phyloP scores from a whole-genome alignment of 2,113 vertebrate genomes.

The Anoplopoma fimbria region DNA sequence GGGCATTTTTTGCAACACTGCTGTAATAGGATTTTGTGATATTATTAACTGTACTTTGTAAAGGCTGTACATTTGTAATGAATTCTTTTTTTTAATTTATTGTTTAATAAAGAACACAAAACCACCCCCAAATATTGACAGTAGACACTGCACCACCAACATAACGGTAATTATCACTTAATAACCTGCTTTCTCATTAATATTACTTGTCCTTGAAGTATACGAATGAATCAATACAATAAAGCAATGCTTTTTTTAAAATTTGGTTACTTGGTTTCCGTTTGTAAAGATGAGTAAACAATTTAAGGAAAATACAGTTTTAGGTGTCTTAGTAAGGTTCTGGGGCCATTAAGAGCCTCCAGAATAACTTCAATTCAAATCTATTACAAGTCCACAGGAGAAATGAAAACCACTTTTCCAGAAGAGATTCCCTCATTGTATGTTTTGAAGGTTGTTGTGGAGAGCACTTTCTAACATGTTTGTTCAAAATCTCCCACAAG shows the following conservation, averaged over 20 bases:
- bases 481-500: too few species aligned
- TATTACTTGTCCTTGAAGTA: conserved; percentile 63
- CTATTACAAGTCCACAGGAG: neutral
- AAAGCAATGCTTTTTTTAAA: conserved; percentile 66
- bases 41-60: conserved; percentile 72
- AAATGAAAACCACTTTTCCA: neutral
- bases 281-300: neutral
- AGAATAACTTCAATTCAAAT: neutral
- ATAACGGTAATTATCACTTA: conserved; percentile 52
- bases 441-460: neutral
- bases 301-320: neutral
- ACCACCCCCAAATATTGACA: conserved; percentile 46
- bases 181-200: conserved; percentile 72
- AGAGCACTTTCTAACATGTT: neutral
- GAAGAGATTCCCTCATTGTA: too few species aligned
- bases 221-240: conserved; percentile 61
- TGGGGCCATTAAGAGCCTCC: neutral
- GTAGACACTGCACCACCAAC: conserved; percentile 46
- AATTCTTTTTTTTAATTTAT: conserved; percentile 69
- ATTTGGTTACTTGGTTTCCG: conserved; percentile 39
- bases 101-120: conserved; percentile 60
- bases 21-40: conserved; percentile 74
- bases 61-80: conserved; percentile 73
- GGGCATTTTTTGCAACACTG: conserved; percentile 75
- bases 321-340: neutral